Percentiles rank a stretch among this genome's conserved stretches.
phyloP scores from a whole-genome alignment of 2,797 vertebrate genomes.

The Lacerta agilis region DNA sequence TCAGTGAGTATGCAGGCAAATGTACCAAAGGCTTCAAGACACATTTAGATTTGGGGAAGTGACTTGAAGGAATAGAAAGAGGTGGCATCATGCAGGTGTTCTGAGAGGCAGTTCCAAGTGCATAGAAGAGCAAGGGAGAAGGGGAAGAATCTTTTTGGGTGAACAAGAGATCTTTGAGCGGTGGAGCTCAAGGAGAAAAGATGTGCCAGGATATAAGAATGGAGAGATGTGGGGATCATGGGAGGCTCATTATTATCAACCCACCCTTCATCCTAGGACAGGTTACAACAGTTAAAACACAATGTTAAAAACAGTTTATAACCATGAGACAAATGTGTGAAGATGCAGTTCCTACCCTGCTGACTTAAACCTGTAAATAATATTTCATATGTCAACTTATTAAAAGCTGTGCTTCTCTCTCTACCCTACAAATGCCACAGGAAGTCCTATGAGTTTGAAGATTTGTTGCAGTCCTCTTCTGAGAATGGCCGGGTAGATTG shows the following conservation, averaged over 20 bases:
- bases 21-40: neutral
- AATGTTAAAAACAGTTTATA: neutral
- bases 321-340: neutral
- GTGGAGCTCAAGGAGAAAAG: neutral
- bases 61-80: neutral
- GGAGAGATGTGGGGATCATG: neutral
- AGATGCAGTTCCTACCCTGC: accelerated
- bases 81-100: neutral
- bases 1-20: neutral
- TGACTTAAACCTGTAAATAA: neutral
- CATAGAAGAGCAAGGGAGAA: neutral
- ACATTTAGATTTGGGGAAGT: neutral
- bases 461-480: conserved; percentile 88
- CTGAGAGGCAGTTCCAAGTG: neutral
- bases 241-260: too few relatives aligned
- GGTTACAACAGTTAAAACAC: neutral
- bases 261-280: too few relatives aligned
- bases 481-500: conserved; percentile 89
- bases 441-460: conserved; percentile 98
- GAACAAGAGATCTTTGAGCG: neutral
- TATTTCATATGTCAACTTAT: neutral
- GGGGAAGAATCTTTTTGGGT: neutral
- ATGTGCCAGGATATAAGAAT: neutral
- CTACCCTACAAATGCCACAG: conserved; percentile 70
- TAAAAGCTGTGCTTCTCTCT: neutral